These are phyloP conservation scores for Plecturocebus donacophilus DNA, from an alignment of 2,113 vertebrate species.

Conservation along the genomic window DNA sequence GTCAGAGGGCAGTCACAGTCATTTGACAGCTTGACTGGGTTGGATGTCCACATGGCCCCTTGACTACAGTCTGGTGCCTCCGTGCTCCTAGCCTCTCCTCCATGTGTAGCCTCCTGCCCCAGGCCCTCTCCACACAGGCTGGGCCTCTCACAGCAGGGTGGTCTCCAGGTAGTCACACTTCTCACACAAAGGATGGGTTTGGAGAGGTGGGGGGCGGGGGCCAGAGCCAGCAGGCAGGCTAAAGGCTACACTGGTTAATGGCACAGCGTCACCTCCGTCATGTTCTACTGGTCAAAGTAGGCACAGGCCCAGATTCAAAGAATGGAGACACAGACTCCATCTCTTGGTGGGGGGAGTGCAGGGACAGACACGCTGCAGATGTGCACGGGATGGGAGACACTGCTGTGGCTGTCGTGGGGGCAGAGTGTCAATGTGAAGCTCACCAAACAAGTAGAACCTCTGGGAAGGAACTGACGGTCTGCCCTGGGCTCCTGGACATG, in stretches of 20 bases:
- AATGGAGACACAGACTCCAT: neutral
- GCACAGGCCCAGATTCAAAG: neutral
- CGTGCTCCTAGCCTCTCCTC: neutral
- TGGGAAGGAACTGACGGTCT: neutral
- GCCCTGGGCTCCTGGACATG: neutral
- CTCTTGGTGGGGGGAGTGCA: neutral
- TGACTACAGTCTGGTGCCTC: neutral
- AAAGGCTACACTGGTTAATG: neutral
- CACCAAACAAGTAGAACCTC: neutral
- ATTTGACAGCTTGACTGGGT: neutral
- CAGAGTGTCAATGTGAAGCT: neutral
- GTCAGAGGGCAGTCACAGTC: neutral
- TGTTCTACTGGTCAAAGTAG: neutral
- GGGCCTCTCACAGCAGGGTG: neutral
- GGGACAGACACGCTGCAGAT: neutral
- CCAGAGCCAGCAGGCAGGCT: neutral
- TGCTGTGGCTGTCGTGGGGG: neutral
- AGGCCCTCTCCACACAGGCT: neutral
- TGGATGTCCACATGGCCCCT: neutral
- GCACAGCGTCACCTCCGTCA: neutral
- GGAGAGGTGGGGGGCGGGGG: neutral
- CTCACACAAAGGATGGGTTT: neutral
- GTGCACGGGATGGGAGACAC: rapidly evolving
- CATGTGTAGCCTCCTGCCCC: neutral
- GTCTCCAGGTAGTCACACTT: neutral